Conservation (phyloP, 2,888 invertebrate genomes). For the Leucania comma region DNA sequence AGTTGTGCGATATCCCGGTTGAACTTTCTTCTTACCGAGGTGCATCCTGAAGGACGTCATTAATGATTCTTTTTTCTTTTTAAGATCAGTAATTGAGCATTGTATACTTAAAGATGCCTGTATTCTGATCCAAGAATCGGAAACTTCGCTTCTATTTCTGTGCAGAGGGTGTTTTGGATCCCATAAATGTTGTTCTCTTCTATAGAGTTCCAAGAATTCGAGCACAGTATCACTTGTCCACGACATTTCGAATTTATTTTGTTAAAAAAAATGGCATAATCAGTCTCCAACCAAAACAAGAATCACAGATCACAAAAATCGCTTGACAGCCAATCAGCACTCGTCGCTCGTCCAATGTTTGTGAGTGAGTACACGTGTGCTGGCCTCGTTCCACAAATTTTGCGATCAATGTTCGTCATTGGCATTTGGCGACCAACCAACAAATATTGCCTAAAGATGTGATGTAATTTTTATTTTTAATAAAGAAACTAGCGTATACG, state of each 20-base stretch:
- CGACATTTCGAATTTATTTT: slow-evolving; percentile 70
- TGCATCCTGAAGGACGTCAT: slow-evolving; percentile 86
- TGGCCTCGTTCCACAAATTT: slow-evolving; percentile 81
- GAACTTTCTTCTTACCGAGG: slow-evolving; percentile 77
- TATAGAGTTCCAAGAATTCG: slow-evolving; percentile 84
- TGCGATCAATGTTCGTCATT: slow-evolving; percentile 76
- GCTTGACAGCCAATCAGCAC: slow-evolving; percentile 73
- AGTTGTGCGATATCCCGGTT: slow-evolving; percentile 75
- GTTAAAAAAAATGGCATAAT: slow-evolving; percentile 15
- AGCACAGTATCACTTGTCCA: slow-evolving; percentile 82
- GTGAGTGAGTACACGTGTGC: slow-evolving; percentile 71
- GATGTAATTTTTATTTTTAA: slow-evolving; percentile 3
- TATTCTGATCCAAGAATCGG: slow-evolving; percentile 84
- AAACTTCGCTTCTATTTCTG: slow-evolving; percentile 80
- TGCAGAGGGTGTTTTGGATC: slow-evolving; percentile 82
- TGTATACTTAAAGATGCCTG: slow-evolving; percentile 76
- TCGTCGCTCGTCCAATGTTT: slow-evolving; percentile 78
- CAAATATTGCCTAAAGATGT: slow-evolving; percentile 54
- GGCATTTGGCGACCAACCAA: slow-evolving; percentile 76
- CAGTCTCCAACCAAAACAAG: slow-evolving; percentile 59
- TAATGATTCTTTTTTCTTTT: slow-evolving; percentile 87
- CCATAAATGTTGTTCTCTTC: slow-evolving; percentile 83
- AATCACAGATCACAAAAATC: slow-evolving; percentile 68
- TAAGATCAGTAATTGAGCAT: slow-evolving; percentile 79
- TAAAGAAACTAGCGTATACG: background rate